Conservation (phyloP, 2,797 vertebrate species). For the Chelidonichthys spinosus region DNA sequence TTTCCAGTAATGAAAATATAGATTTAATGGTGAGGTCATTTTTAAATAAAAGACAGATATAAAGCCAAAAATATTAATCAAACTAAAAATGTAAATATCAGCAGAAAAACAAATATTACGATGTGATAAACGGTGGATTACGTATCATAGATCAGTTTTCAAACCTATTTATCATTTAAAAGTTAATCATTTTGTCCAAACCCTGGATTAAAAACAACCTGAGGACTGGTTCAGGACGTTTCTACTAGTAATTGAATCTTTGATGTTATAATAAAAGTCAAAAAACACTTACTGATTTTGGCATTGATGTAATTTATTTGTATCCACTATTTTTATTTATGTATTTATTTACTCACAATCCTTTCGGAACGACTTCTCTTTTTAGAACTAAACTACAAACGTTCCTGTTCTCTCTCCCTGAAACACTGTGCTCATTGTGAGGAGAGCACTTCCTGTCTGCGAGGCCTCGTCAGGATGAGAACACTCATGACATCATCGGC, state of each 20-base stretch:
- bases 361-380: background rate
- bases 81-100: too few relatives aligned
- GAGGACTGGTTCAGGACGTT: too few relatives aligned
- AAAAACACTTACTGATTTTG: background rate
- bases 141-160: too few relatives aligned
- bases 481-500: constrained; percentile 11
- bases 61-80: too few relatives aligned
- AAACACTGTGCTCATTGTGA: background rate
- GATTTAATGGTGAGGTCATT: too few relatives aligned
- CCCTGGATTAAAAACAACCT: background rate
- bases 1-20: background rate
- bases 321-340: background rate
- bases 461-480: constrained; percentile 19
- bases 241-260: background rate
- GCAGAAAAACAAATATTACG: too few relatives aligned
- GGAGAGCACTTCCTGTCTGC: constrained; percentile 21
- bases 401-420: background rate
- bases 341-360: background rate
- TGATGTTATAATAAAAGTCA: background rate
- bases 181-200: background rate
- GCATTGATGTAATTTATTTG: too few relatives aligned
- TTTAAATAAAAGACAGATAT: too few relatives aligned
- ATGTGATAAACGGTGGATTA: too few relatives aligned
- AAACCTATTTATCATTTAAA: too few relatives aligned
- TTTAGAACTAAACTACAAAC: background rate